Conservation (phyloP, 2,888 invertebrate genomes). For the Cantharis lateralis region DNA sequence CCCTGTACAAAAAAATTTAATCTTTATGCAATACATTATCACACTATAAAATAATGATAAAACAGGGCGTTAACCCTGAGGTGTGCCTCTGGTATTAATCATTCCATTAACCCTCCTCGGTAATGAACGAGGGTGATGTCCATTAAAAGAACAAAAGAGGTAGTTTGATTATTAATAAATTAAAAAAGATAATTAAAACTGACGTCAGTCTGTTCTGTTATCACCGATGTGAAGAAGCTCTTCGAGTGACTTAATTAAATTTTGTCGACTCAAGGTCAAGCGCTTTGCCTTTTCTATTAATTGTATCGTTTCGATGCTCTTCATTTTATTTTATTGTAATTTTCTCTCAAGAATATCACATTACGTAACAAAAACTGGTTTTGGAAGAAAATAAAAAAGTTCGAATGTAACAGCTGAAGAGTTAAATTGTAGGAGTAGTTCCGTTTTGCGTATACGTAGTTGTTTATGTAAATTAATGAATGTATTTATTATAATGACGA, state of each 20-base stretch:
- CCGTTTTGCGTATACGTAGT: background rate
- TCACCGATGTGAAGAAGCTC: background rate
- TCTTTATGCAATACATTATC: background rate
- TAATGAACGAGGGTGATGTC: background rate
- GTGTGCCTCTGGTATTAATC: background rate
- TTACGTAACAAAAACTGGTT: background rate
- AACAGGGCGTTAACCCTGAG: background rate
- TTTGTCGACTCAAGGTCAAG: background rate
- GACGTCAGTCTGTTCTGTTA: background rate
- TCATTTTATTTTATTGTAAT: background rate
- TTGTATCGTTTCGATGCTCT: background rate
- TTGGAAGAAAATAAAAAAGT: background rate
- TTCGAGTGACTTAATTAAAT: background rate
- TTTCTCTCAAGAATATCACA: background rate
- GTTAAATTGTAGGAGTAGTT: background rate
- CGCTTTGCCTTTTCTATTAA: background rate
- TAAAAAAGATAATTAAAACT: background rate
- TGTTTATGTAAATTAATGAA: background rate
- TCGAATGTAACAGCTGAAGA: background rate
- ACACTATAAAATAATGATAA: background rate
- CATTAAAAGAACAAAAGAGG: background rate
- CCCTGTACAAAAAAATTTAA: background rate
- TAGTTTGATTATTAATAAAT: background rate
- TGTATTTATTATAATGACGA: background rate
- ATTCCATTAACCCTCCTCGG: background rate